These are phyloP conservation scores for Solenopsis fugax DNA, from an alignment of 1,140 invertebrate genomes.

Conservation along the genomic window DNA sequence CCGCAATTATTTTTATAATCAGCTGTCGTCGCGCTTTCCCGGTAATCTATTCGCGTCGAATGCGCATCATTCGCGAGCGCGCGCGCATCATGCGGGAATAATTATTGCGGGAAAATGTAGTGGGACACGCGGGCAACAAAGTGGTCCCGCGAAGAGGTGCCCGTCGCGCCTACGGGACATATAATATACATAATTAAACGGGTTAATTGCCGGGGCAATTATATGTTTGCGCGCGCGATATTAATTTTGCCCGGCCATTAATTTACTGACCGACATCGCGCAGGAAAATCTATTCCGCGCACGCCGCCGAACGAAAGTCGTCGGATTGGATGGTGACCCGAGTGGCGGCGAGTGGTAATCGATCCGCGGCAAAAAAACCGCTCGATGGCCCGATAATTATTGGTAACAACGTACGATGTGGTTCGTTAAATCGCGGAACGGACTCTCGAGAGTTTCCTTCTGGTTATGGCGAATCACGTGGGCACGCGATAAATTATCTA, in stretches of 20 bases:
- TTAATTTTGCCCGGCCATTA: conserved; percentile 60
- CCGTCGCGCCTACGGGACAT: conserved; percentile 39
- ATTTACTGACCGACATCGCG: conserved; percentile 46
- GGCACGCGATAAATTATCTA: conserved; percentile 23
- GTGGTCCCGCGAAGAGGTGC: background rate
- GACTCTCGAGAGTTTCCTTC: conserved; percentile 38
- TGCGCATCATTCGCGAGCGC: conserved; percentile 41
- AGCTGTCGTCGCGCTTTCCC: conserved; percentile 77
- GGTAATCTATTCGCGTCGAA: conserved; percentile 68
- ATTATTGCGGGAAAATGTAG: conserved; percentile 52
- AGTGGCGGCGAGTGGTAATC: conserved; percentile 17
- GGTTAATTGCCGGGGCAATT: conserved; percentile 65
- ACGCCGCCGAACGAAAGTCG: conserved; percentile 37
- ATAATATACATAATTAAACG: conserved; percentile 73
- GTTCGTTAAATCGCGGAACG: conserved; percentile 48
- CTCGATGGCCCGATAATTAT: conserved; percentile 54
- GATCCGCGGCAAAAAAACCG: conserved; percentile 50
- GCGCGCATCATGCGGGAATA: background rate
- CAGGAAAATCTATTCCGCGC: conserved; percentile 55
- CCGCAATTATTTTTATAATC: conserved; percentile 76
- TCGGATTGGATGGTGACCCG: conserved; percentile 35
- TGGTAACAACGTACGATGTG: conserved; percentile 39
- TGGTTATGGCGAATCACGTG: conserved; percentile 15
- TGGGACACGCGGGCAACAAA: background rate
- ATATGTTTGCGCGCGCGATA: conserved; percentile 54